phyloP scores from a whole-genome alignment of 2,113 vertebrate species.

The Accipiter virgatus region DNA sequence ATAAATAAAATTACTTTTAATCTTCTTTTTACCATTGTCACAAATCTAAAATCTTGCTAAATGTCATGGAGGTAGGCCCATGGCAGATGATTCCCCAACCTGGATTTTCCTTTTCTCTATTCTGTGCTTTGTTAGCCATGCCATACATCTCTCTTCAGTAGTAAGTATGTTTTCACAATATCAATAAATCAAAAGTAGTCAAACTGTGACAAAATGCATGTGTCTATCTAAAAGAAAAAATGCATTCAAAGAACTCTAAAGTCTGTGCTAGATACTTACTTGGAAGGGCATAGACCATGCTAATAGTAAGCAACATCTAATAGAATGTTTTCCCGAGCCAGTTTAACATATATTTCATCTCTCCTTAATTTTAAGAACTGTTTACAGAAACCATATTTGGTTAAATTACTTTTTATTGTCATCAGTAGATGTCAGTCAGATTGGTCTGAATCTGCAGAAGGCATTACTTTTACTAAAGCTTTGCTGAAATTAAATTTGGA shows the following conservation, averaged over 20 bases:
- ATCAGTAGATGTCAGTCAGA: neutral
- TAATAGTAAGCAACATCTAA: neutral
- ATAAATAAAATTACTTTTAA: neutral
- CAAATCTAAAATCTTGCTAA: neutral
- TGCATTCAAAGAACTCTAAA: neutral
- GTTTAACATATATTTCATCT: neutral
- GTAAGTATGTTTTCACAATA: neutral
- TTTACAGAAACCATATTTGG: neutral
- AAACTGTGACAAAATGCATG: neutral
- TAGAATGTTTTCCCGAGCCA: neutral
- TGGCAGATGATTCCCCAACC: neutral
- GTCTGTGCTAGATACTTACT: neutral
- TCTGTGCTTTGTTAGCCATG: neutral
- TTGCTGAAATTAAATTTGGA: constrained; percentile 62
- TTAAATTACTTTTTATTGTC: constrained; percentile 38
- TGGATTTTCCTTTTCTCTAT: neutral
- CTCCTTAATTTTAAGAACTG: constrained; percentile 1
- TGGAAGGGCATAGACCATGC: neutral
- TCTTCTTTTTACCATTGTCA: neutral
- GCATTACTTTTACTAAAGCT: constrained; percentile 49
- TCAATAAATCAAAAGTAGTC: neutral
- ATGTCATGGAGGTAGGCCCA: neutral
- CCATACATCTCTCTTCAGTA: neutral
- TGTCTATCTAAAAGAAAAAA: neutral
- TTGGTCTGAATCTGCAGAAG: constrained; percentile 48